Base-by-base conservation (phyloP, 2,113 vertebrate genomes). In the Smithornis capensis region DNA sequence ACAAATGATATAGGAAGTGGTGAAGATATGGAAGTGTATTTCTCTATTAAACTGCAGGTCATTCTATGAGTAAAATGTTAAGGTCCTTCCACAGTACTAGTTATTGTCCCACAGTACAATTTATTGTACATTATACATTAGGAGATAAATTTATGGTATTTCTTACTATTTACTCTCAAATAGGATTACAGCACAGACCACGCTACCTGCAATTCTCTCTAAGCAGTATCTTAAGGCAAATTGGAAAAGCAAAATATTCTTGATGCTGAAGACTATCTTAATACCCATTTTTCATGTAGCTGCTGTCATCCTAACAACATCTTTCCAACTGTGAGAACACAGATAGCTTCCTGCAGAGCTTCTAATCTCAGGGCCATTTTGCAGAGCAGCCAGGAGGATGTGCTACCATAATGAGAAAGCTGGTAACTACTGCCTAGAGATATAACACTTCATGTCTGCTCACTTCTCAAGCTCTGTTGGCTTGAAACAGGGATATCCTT, bases 361-460 rank as follows among this genome's bases (percentile, higher is more conserved):
- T 92, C 91, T 92, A 92, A 96, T 97, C 89, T 80, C 84, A 87
- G 81, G 73, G 57, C 78, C 75, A 78, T 94, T 97, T 98, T 84
- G 93, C 83, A 97, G 53, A 97, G 64, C 50, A 95, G 78, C 94
- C 80, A 97, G 95, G 89, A 94, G 85, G 83, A 97, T 92, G 86
- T 76, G 65, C 65, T 86, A 83, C 81, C 2, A 8, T 71, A 92
- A 59, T 87, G 74, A 93, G 73, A 94, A 94, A 95, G 62, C 86
- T 65, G 74, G 64, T 93, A 96, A 92, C 84, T 94, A 90, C 49
- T 83, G 87, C 65, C 92, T 89, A 83, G 90, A 96, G 95, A 94
- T 78, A 68, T 12, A 96, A 84, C 40, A 89, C 57, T 94, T 90
- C 77, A 77, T 18, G 73, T 73, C 63, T 81, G 38, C 69, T 55